Evolutionary conservation across 2,113 vertebrate species (phyloP).

Genomic region (Myocastor coypus): DNA sequence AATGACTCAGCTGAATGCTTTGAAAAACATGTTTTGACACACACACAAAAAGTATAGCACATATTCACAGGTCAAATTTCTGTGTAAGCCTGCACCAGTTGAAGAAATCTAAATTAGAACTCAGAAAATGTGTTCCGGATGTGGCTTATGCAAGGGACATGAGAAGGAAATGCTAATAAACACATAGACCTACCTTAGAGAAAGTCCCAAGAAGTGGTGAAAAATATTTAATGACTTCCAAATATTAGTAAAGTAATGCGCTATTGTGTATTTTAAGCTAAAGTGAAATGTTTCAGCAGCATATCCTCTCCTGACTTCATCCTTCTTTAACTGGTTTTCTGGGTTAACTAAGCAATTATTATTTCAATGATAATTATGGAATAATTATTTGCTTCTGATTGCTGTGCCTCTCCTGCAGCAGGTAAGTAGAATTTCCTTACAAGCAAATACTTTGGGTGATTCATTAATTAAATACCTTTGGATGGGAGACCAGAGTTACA

Average conservation of each 20-base stretch:
- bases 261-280: neutral
- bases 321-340: neutral
- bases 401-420: slow-evolving; percentile 3
- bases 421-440: slow-evolving; percentile 36
- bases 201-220: neutral
- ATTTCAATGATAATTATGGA: neutral
- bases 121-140: neutral
- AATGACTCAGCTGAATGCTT: slow-evolving; percentile 37
- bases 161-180: neutral
- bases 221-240: slow-evolving; percentile 13
- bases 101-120: neutral
- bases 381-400: neutral
- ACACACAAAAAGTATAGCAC: neutral
- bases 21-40: neutral
- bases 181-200: neutral
- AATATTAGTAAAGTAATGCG: slow-evolving; percentile 29
- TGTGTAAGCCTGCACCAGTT: neutral
- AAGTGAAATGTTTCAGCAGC: neutral
- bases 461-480: slow-evolving; percentile 68
- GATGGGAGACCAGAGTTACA: slow-evolving; percentile 42
- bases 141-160: neutral
- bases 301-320: neutral
- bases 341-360: slow-evolving; percentile 13
- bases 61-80: neutral
- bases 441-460: slow-evolving; percentile 43